Percentiles rank a stretch among this genome's conserved stretches.
Evolutionary conservation across 2,113 vertebrate genomes (phyloP).

Genomic region (Sorex araneus): DNA sequence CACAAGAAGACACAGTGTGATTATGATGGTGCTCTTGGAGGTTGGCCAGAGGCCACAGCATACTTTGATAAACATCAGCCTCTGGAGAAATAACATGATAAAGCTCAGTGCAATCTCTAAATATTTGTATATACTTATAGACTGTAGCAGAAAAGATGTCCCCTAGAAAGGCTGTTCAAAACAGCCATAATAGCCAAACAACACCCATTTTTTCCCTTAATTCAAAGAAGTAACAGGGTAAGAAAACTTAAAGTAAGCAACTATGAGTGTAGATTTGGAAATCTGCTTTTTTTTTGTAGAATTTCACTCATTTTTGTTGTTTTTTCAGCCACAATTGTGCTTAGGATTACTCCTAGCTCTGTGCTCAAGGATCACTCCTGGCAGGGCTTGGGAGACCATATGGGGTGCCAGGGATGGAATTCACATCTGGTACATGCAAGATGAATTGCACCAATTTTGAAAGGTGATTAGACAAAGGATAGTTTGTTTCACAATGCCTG

Average conservation of each 20-base stretch:
- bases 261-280: not conserved
- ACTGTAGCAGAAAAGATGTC: not conserved
- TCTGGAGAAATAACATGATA: constrained; percentile 15
- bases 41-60: constrained; percentile 63
- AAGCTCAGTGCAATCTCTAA: constrained; percentile 15
- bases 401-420: too few relatives aligned
- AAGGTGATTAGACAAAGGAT: not conserved
- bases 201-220: not conserved
- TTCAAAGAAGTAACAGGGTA: not conserved
- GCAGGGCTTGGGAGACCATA: too few relatives aligned
- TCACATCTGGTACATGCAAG: not conserved
- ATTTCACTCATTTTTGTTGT: too few relatives aligned
- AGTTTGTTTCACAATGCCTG: not conserved
- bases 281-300: not conserved
- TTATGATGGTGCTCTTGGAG: constrained; percentile 4
- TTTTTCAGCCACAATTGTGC: too few relatives aligned
- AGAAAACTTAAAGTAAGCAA: not conserved
- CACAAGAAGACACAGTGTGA: constrained; percentile 15
- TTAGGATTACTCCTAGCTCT: too few relatives aligned
- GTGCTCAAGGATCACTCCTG: too few relatives aligned
- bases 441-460: not conserved
- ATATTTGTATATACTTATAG: not conserved
- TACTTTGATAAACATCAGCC: constrained; percentile 37
- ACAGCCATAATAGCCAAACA: not conserved
- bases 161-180: not conserved